Evolutionary conservation across 2,888 invertebrate species (phyloP).

Genomic region (Silvanus unidentatus): DNA sequence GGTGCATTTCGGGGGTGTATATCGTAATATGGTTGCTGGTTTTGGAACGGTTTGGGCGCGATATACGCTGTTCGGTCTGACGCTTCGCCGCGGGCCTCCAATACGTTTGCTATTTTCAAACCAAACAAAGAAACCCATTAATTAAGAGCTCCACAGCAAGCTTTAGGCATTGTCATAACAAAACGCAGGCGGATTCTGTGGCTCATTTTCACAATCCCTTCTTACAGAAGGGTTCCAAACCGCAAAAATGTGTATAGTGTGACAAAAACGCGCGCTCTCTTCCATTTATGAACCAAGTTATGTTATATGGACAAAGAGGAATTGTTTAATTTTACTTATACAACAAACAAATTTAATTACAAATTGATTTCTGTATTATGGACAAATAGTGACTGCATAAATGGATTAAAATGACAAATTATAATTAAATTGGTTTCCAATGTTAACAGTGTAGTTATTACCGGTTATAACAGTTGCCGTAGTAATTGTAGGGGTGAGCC

Average conservation of each 20-base stretch:
- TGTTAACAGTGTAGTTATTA: conserved; percentile 28
- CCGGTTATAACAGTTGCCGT: conserved; percentile 15
- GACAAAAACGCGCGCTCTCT: no score
- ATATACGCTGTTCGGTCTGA: conserved; percentile 38
- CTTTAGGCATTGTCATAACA: conserved; percentile 43
- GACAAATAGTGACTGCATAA: no score
- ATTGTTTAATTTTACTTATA: no score
- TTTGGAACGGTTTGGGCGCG: conserved; percentile 24
- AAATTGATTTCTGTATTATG: no score
- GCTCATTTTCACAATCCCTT: conserved; percentile 23
- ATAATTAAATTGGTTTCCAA: conserved; percentile 38
- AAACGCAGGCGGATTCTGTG: conserved; percentile 29
- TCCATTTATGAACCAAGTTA: no score
- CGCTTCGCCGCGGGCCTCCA: conserved; percentile 38
- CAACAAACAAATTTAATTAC: no score
- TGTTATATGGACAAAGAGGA: no score
- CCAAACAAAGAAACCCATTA: conserved; percentile 47
- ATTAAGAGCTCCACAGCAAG: conserved; percentile 46
- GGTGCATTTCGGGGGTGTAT: conserved; percentile 14
- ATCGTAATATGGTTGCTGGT: background rate
- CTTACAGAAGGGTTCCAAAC: no score
- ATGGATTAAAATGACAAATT: conserved; percentile 11
- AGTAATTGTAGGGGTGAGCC: conserved; percentile 24
- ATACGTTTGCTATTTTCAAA: conserved; percentile 42
- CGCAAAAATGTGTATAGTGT: no score